Percentiles rank a stretch among this genome's conserved stretches.
Conservation (phyloP, 1,140 invertebrate species). For the Metopolophium dirhodum region DNA sequence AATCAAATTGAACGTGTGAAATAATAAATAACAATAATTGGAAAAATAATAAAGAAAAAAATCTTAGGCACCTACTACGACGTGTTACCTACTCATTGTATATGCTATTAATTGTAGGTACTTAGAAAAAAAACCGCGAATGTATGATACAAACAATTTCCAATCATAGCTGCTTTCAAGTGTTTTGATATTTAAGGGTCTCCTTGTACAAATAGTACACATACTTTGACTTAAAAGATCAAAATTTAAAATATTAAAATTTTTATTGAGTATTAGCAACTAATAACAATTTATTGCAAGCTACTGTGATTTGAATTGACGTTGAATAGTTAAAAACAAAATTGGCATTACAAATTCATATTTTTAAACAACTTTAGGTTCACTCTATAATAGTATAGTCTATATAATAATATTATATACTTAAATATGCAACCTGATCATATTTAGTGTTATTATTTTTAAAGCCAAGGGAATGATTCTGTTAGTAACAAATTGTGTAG, state of each 20-base stretch:
- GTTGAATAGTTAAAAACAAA: background rate
- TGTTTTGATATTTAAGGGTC: background rate
- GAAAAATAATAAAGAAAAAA: background rate
- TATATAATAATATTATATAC: background rate
- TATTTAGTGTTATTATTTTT: background rate
- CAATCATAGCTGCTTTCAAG: background rate
- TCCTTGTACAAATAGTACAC: background rate
- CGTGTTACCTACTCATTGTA: background rate
- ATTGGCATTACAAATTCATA: background rate
- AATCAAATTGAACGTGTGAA: background rate
- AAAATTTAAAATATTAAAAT: background rate
- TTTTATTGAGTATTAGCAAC: background rate
- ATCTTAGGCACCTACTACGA: background rate
- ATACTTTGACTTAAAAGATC: background rate
- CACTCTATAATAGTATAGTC: background rate
- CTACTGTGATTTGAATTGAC: background rate
- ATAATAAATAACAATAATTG: background rate
- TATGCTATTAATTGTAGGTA: background rate
- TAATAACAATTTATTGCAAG: background rate
- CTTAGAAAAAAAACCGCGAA: background rate
- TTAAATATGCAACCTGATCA: background rate
- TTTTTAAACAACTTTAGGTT: background rate
- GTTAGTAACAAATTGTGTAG: background rate
- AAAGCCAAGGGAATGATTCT: background rate
- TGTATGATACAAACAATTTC: background rate